phyloP scores from a whole-genome alignment of 2,888 invertebrate genomes.

The Euzetes globulus region DNA sequence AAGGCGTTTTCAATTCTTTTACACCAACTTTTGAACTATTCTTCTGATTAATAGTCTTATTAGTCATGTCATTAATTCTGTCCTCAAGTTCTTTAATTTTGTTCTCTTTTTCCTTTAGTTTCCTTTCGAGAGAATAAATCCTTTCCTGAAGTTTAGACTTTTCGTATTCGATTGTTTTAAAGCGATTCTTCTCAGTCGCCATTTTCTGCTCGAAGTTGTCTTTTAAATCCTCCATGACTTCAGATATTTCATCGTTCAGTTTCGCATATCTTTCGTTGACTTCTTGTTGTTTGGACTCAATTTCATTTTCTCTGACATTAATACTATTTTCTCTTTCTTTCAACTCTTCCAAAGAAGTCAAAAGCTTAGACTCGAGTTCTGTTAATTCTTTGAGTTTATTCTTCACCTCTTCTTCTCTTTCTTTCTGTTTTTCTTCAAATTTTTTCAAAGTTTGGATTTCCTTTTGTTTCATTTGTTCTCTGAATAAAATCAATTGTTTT shows the following conservation, averaged over 20 bases:
- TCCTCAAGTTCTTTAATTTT: slow-evolving; percentile 30
- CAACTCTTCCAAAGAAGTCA: neutral
- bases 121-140: slow-evolving; percentile 27
- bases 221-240: slow-evolving; percentile 24
- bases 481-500: slow-evolving; percentile 29
- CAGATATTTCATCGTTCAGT: slow-evolving; percentile 19
- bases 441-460: neutral
- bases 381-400: neutral
- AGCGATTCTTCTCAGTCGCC: neutral
- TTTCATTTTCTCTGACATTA: neutral
- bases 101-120: slow-evolving; percentile 22
- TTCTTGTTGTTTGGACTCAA: slow-evolving; percentile 21
- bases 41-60: neutral
- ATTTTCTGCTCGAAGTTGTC: slow-evolving; percentile 23
- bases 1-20: neutral
- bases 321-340: slow-evolving; percentile 9
- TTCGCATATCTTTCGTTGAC: neutral
- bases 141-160: slow-evolving; percentile 25
- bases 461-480: slow-evolving; percentile 27
- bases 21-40: neutral
- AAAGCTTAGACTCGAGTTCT: slow-evolving; percentile 18
- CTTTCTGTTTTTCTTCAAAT: neutral
- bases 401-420: slow-evolving; percentile 13
- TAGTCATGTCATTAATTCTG: neutral
- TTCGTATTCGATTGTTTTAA: slow-evolving; percentile 28